Evolutionary conservation across 2,113 vertebrate species (phyloP).

Genomic region (Atrichornis clamosus): DNA sequence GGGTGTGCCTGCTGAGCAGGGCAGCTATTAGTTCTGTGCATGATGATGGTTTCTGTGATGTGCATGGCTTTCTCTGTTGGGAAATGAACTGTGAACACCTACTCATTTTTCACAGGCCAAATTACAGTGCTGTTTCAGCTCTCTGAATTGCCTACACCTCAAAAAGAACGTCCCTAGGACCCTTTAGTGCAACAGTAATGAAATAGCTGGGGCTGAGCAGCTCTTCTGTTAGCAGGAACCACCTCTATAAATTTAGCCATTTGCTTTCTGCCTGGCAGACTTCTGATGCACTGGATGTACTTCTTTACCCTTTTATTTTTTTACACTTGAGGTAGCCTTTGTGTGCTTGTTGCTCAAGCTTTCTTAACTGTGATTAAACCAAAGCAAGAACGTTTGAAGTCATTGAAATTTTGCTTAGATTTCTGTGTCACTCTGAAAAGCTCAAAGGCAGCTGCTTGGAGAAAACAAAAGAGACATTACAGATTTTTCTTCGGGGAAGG

Average conservation of each 20-base stretch:
- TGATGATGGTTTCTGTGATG: slow-evolving; percentile 40
- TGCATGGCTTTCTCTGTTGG: slow-evolving; percentile 53
- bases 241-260: not conserved
- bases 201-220: slow-evolving; percentile 35
- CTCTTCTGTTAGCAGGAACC: not conserved
- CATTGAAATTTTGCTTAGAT: not conserved
- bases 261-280: slow-evolving; percentile 8
- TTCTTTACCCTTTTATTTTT: not conserved
- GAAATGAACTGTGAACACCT: slow-evolving; percentile 64
- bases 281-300: not conserved
- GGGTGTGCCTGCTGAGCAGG: slow-evolving; percentile 48
- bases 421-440: not conserved
- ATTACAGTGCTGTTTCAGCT: slow-evolving; percentile 46
- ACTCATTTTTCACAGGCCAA: slow-evolving; percentile 63
- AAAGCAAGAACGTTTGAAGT: not conserved
- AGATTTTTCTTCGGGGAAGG: not conserved
- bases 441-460: not conserved
- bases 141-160: slow-evolving; percentile 39
- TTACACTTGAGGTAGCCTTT: not conserved
- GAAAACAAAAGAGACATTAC: not conserved
- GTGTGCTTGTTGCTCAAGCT: not conserved
- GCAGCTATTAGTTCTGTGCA: not conserved
- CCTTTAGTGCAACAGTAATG: slow-evolving; percentile 20
- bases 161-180: slow-evolving; percentile 33
- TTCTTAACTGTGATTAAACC: not conserved